Conservation (phyloP, 2,113 vertebrate genomes). For the Plecotus auritus region DNA sequence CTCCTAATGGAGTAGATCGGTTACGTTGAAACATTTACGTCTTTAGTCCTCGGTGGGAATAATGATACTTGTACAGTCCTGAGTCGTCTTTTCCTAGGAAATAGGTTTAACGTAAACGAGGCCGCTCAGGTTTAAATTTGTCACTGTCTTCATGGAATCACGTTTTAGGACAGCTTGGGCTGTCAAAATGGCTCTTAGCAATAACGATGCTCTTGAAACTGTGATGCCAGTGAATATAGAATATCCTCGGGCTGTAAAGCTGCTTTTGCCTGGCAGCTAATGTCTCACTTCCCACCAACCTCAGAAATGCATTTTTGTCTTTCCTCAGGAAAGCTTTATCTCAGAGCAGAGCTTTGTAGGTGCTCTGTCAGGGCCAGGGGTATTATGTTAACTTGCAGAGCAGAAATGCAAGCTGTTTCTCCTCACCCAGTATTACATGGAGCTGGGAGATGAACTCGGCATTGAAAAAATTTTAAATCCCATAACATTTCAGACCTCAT, state of each 20-base stretch:
- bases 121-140: not conserved
- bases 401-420: not conserved
- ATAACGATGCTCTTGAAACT: not conserved
- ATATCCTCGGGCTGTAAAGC: fast-evolving
- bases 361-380: fast-evolving
- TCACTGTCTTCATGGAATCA: not conserved
- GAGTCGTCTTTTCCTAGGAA: not conserved
- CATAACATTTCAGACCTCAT: not conserved
- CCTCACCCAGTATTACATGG: not conserved
- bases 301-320: not conserved
- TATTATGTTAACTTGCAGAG: not conserved
- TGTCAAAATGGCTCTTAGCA: not conserved
- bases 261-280: not conserved
- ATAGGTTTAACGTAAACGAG: not conserved
- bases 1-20: not conserved
- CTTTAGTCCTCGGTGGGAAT: not conserved
- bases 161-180: not conserved
- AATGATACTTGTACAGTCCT: no score
- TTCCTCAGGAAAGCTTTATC: not conserved
- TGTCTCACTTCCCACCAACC: not conserved
- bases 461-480: not conserved
- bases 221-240: fast-evolving
- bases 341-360: not conserved
- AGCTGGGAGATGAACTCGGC: not conserved
- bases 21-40: not conserved